Evolutionary conservation across 2,888 invertebrate genomes (phyloP).

Genomic region (Orthosia incerta): DNA sequence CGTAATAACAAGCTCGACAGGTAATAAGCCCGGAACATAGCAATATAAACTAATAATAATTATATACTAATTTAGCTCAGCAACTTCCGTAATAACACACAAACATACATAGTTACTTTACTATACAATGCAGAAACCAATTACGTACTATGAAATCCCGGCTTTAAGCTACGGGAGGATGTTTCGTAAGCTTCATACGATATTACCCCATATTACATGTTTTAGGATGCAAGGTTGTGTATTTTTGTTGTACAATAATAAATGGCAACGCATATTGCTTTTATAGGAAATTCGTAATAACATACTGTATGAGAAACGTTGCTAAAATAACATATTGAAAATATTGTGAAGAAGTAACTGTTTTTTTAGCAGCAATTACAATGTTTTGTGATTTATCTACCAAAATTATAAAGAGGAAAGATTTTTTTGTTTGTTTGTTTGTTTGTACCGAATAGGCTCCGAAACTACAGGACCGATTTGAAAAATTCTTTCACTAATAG

Average conservation of each 20-base stretch:
- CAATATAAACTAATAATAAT: slow-evolving; percentile 23
- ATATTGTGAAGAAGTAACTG: not conserved
- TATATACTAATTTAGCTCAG: slow-evolving; percentile 14
- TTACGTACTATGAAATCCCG: slow-evolving; percentile 24
- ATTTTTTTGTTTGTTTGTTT: too few relatives aligned
- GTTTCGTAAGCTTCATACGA: not conserved
- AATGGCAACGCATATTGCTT: slow-evolving; percentile 13
- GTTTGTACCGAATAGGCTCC: too few relatives aligned
- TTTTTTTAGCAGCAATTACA: not conserved
- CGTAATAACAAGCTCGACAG: slow-evolving; percentile 1
- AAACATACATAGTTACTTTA: not conserved
- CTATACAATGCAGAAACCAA: slow-evolving; percentile 39
- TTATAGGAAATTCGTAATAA: not conserved
- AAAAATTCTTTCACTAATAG: too few relatives aligned
- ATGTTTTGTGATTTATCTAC: not conserved
- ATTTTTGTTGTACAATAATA: not conserved
- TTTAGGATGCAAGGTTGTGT: slow-evolving; percentile 9
- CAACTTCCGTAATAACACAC: not conserved
- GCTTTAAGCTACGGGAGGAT: slow-evolving; percentile 20
- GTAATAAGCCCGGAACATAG: slow-evolving; percentile 7
- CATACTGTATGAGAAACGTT: not conserved
- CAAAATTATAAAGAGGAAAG: too few relatives aligned
- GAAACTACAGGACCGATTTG: too few relatives aligned
- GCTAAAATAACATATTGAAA: not conserved
- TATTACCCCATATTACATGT: not conserved